These are phyloP conservation scores for Menura novaehollandiae DNA, from an alignment of 2,113 vertebrate genomes.

Conservation along the genomic window DNA sequence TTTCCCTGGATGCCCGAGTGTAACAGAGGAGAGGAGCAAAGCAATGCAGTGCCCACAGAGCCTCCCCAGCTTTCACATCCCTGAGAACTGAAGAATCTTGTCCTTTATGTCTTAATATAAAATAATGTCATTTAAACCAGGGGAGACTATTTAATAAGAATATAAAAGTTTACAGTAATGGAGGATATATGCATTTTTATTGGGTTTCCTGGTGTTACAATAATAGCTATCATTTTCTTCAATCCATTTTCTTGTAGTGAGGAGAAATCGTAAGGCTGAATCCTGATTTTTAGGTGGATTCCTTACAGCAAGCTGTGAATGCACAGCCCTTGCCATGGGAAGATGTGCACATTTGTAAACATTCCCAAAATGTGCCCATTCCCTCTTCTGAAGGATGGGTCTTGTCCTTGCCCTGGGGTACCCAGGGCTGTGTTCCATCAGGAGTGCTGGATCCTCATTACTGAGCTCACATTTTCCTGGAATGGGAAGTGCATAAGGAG, in stretches of 20 bases:
- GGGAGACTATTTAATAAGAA: not conserved
- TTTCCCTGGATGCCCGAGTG: fast-evolving
- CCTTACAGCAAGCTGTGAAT: not conserved
- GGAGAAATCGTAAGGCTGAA: not conserved
- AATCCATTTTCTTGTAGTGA: not conserved
- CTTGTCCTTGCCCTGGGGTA: not conserved
- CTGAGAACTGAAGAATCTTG: not conserved
- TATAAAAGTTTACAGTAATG: not conserved
- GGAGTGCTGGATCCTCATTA: fast-evolving
- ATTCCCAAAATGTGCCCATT: not conserved
- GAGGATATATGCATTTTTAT: not conserved
- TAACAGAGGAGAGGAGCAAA: not conserved
- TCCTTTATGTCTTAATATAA: not conserved
- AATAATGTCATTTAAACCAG: not conserved
- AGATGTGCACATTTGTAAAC: fast-evolving
- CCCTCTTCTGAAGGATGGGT: not conserved
- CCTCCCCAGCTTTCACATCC: not conserved
- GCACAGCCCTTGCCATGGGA: not conserved
- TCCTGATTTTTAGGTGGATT: not conserved
- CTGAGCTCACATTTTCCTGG: fast-evolving
- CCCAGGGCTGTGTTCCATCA: fast-evolving
- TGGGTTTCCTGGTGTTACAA: not conserved
- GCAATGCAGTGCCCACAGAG: not conserved
- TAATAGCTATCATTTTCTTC: not conserved
- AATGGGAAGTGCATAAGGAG: fast-evolving